These are phyloP conservation scores for Coluber constrictor DNA, from an alignment of 2,797 vertebrate species.

Conservation along the genomic window DNA sequence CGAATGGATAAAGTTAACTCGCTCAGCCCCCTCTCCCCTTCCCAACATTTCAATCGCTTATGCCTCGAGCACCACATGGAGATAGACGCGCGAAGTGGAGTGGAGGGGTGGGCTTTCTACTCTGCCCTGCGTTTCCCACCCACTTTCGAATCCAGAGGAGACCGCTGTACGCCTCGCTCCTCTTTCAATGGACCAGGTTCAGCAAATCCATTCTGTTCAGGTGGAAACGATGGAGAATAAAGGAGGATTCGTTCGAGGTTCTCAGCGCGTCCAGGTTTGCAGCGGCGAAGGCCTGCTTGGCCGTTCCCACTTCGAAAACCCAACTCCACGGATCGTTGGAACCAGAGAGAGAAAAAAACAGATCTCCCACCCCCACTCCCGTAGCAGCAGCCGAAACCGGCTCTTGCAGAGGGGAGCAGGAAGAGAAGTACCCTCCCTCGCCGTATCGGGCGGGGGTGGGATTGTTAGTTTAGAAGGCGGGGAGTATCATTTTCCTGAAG, in stretches of 20 bases:
- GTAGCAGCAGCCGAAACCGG: neutral
- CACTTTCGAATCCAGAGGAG: constrained; percentile 23
- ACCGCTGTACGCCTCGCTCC: constrained; percentile 1
- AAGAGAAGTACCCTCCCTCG: neutral
- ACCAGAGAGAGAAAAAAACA: constrained; percentile 43
- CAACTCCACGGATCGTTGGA: neutral
- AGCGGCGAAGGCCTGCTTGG: constrained; percentile 47
- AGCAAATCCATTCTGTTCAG: constrained; percentile 54
- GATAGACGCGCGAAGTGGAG: neutral
- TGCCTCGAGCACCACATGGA: neutral
- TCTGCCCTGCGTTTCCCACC: neutral
- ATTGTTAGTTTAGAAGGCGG: neutral
- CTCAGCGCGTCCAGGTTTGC: constrained; percentile 61
- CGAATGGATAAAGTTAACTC: neutral
- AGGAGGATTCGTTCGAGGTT: neutral
- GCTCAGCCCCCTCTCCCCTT: neutral
- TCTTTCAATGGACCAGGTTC: constrained; percentile 53
- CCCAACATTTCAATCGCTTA: neutral
- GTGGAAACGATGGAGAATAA: constrained; percentile 57
- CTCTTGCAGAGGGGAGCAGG: neutral
- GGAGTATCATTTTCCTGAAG: neutral
- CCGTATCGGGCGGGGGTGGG: neutral
- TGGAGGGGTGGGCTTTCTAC: neutral
- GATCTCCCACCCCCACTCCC: neutral
- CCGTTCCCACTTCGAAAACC: neutral